Conservation (phyloP, 2,797 vertebrate species). For the Avahi laniger region DNA sequence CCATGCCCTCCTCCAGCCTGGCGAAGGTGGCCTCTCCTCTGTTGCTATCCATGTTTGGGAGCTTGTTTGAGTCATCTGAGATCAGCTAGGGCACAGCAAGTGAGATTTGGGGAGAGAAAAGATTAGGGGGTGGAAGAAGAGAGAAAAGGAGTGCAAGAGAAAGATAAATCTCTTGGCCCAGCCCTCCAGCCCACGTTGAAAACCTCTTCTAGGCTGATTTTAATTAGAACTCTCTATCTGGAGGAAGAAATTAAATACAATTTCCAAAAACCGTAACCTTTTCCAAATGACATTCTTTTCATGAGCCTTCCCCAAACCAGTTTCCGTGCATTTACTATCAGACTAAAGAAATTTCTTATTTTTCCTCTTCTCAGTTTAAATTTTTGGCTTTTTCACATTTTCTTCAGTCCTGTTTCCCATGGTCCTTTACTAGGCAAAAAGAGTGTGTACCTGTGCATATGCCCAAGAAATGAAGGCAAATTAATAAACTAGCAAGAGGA, state of each 20-base stretch:
- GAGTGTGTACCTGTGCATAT: not conserved
- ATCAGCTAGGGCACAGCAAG: not conserved
- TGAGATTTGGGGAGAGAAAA: not conserved
- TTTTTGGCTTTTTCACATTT: not conserved
- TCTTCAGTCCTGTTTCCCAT: not conserved
- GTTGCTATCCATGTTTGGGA: not conserved
- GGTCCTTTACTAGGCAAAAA: not conserved
- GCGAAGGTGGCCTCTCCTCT: not conserved
- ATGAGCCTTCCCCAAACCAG: not conserved
- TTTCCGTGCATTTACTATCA: not conserved
- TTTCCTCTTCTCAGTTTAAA: not conserved
- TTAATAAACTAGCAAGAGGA: slow-evolving; percentile 55
- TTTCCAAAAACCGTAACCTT: slow-evolving; percentile 14
- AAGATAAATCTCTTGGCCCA: not conserved
- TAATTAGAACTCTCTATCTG: slow-evolving; percentile 39
- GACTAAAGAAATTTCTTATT: not conserved
- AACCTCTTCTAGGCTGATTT: not conserved
- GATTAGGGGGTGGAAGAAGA: not conserved
- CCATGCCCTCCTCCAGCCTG: not conserved
- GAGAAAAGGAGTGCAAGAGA: not conserved
- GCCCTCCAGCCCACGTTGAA: not conserved
- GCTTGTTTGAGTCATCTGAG: not conserved
- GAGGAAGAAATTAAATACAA: slow-evolving; percentile 23
- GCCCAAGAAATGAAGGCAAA: slow-evolving; percentile 38
- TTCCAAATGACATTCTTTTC: not conserved